Percentiles rank a stretch among this genome's conserved stretches.
Conservation (phyloP, 64 coral and sea anemone species). For the Trachythela sp. region DNA sequence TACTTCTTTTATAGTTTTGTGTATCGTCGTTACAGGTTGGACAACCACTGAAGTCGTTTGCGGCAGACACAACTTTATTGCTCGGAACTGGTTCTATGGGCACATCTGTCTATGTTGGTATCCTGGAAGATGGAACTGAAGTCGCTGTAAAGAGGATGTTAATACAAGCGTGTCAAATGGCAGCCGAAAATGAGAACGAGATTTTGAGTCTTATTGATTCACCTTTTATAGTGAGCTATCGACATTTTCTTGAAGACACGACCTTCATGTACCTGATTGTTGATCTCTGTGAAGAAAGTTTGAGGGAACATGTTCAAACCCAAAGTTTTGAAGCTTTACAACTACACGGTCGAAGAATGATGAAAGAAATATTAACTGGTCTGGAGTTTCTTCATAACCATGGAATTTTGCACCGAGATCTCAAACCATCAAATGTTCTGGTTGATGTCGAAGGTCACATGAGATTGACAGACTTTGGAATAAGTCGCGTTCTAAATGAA, state of each 20-base stretch:
- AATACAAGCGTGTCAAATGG: background rate
- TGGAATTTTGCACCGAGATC: background rate
- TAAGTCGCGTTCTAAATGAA: too few species aligned
- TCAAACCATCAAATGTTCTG: background rate
- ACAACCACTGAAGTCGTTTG: background rate
- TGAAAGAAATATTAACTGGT: background rate
- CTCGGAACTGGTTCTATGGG: background rate
- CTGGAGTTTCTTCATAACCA: background rate
- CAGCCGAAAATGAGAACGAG: background rate
- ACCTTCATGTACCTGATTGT: background rate
- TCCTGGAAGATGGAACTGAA: background rate
- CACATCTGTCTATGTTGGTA: background rate
- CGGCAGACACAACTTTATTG: background rate
- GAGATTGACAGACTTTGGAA: too few species aligned
- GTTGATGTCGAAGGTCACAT: too few species aligned
- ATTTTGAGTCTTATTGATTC: background rate
- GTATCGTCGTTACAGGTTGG: background rate
- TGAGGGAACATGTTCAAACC: background rate
- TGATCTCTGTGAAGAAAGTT: background rate
- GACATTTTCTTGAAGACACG: background rate
- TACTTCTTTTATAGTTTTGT: too few species aligned
- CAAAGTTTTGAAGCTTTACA: background rate
- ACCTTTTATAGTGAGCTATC: background rate
- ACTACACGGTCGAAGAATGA: background rate
- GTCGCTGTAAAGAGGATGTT: background rate